Conservation (phyloP, 1,140 invertebrate species). For the Hyposmocoma kahamanoa region DNA sequence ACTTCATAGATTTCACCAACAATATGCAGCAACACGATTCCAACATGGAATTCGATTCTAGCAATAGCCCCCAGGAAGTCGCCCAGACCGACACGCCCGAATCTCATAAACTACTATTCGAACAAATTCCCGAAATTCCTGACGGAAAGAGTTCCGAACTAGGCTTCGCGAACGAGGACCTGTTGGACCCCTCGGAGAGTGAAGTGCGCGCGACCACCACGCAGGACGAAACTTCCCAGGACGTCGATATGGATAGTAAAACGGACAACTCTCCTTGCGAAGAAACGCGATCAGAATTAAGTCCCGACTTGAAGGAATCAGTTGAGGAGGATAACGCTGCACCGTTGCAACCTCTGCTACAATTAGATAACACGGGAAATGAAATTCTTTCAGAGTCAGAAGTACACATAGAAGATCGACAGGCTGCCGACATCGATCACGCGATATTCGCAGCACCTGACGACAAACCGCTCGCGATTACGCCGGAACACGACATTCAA, state of each 20-base stretch:
- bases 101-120: conserved; percentile 66
- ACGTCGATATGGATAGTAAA: conserved; percentile 48
- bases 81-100: conserved; percentile 62
- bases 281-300: conserved; percentile 21
- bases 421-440: not conserved
- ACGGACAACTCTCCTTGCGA: conserved; percentile 38
- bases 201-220: conserved; percentile 43
- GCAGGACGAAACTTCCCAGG: conserved; percentile 47
- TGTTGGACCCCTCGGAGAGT: conserved; percentile 49
- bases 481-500: conserved; percentile 26
- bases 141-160: conserved; percentile 67
- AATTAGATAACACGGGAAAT: conserved; percentile 17
- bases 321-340: conserved; percentile 9
- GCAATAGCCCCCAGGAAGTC: conserved; percentile 39
- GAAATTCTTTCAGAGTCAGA: conserved; percentile 16
- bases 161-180: conserved; percentile 57
- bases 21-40: conserved; percentile 43
- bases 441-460: not conserved
- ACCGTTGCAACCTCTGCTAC: not conserved
- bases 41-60: conserved; percentile 48
- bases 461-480: conserved; percentile 8
- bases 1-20: conserved; percentile 40
- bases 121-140: conserved; percentile 69
- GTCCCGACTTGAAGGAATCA: too few species aligned
- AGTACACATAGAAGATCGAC: not conserved